These are phyloP conservation scores for Lepidurus apus DNA, from an alignment of 1,140 invertebrate genomes.

Conservation along the genomic window DNA sequence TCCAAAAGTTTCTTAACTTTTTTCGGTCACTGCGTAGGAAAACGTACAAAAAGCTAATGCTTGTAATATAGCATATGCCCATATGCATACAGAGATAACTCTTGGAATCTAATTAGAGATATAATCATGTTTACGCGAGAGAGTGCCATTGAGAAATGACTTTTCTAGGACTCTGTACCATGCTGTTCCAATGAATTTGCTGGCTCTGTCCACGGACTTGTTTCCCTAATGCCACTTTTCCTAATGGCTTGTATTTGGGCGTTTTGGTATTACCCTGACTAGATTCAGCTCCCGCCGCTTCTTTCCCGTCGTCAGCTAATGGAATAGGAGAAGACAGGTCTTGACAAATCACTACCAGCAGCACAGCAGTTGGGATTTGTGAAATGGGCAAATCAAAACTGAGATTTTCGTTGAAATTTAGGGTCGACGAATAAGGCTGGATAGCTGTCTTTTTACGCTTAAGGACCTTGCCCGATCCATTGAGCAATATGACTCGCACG, in stretches of 20 bases:
- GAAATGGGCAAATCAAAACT: slow-evolving; percentile 28
- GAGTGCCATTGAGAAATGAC: slow-evolving; percentile 30
- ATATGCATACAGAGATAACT: neutral
- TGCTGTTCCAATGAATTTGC: slow-evolving; percentile 34
- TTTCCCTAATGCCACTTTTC: slow-evolving; percentile 33
- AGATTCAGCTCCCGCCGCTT: neutral
- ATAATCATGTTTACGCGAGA: neutral
- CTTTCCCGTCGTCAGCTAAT: neutral
- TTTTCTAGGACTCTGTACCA: slow-evolving; percentile 27
- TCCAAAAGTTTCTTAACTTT: neutral
- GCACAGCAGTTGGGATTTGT: neutral
- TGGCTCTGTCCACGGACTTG: slow-evolving; percentile 19
- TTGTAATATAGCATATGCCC: neutral
- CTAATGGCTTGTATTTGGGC: slow-evolving; percentile 23
- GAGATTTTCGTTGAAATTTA: slow-evolving; percentile 27
- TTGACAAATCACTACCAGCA: neutral
- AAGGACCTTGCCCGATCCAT: slow-evolving; percentile 13
- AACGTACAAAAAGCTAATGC: neutral
- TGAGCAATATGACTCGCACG: slow-evolving; percentile 28
- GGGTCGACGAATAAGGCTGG: neutral
- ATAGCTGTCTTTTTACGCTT: slow-evolving; percentile 29
- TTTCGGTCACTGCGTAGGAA: neutral
- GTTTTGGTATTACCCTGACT: neutral
- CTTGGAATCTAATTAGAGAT: neutral
- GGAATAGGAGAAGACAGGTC: neutral